Conservation (phyloP, 35 echinoderm and acorn worm species). For the Chiridota heheva region DNA sequence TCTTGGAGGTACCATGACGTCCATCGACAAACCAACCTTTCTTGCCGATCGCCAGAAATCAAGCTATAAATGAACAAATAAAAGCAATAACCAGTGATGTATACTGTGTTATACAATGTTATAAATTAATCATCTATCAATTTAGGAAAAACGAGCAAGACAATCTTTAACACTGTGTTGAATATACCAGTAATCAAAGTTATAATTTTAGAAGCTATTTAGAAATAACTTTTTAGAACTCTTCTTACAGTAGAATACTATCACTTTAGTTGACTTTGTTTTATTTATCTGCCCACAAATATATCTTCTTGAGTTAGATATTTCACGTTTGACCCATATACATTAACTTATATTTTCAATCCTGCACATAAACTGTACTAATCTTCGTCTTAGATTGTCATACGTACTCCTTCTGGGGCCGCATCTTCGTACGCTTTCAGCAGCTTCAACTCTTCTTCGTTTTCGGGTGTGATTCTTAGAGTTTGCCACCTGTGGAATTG, state of each 20-base stretch:
- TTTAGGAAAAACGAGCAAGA: not conserved
- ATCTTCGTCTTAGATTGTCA: no score
- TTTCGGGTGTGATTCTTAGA: not conserved
- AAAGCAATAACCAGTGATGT: not conserved
- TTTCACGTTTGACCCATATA: not conserved
- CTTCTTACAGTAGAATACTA: not conserved
- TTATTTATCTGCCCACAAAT: not conserved
- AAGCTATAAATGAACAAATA: not conserved
- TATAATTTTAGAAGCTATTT: not conserved
- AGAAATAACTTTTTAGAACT: not conserved
- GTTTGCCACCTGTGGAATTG: conserved; percentile 28
- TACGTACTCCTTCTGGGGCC: not conserved
- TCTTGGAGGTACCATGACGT: conserved; percentile 43
- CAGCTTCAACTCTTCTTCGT: conserved; percentile 1
- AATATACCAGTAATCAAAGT: not conserved
- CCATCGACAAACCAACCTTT: conserved; percentile 1
- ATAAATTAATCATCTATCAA: not conserved
- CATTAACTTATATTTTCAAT: not conserved
- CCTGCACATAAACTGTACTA: no score
- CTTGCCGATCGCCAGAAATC: conserved; percentile 44
- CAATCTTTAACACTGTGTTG: not conserved
- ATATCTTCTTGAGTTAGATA: not conserved
- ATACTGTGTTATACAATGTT: not conserved
- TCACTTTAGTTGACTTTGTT: not conserved
- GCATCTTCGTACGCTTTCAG: not conserved